phyloP scores from a whole-genome alignment of 1,140 invertebrate genomes.

The Magallana gigas region DNA sequence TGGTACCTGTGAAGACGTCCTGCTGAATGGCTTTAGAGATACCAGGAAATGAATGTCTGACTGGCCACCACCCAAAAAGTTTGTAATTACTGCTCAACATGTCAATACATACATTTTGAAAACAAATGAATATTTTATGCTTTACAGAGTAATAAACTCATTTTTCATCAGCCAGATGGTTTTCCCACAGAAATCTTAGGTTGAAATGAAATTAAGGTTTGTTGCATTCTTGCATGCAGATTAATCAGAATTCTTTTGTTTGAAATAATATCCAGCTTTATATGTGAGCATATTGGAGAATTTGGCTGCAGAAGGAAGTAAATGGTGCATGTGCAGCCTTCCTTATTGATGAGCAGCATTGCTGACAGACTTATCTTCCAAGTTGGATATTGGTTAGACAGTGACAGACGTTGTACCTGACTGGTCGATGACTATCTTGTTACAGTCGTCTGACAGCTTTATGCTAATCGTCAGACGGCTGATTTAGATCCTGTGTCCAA shows the following conservation, averaged over 20 bases:
- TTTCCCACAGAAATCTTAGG: no score
- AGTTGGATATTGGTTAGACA: conserved; percentile 33
- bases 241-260: no score
- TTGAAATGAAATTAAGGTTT: no score
- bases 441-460: conserved; percentile 34
- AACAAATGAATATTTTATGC: not conserved
- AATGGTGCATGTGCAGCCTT: not conserved
- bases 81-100: not conserved
- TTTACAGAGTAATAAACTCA: not conserved
- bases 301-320: not conserved
- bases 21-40: not conserved
- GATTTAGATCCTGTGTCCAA: conserved; percentile 35
- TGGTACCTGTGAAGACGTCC: conserved; percentile 21
- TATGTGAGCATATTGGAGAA: no score
- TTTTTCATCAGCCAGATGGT: not conserved
- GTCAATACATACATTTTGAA: not conserved
- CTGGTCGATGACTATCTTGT: conserved; percentile 31
- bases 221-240: no score
- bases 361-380: conserved; percentile 25
- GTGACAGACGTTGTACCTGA: conserved; percentile 25
- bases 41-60: conserved; percentile 1
- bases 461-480: conserved; percentile 30
- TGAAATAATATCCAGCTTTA: no score
- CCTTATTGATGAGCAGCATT: conserved; percentile 20
- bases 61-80: not conserved